A percentile compares a stretch with the other conserved stretches of the same genome.
phyloP scores from a whole-genome alignment of 2,113 vertebrate genomes.

The human (Homo sapiens) region DNA sequence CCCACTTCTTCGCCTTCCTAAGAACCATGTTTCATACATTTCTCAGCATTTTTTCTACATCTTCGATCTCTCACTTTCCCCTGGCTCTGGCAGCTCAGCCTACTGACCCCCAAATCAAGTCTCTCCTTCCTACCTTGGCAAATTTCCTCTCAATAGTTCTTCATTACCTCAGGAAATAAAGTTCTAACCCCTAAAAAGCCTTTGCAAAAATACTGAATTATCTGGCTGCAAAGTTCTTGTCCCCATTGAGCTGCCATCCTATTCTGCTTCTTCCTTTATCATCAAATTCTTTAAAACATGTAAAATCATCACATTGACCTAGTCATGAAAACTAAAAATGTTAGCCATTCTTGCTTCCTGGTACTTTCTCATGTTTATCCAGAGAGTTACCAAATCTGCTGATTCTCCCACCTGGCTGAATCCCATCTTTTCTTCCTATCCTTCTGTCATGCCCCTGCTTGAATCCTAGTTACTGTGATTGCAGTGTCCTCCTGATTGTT shows the following conservation, averaged over 20 bases:
- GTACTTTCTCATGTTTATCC: neutral
- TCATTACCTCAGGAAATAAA: neutral
- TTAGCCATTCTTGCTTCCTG: neutral
- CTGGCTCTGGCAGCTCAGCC: neutral
- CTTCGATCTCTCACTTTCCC: neutral
- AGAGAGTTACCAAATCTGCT: neutral
- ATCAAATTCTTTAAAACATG: neutral
- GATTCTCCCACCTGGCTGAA: neutral
- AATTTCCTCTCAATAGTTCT: neutral
- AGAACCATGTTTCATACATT: neutral
- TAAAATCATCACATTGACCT: neutral
- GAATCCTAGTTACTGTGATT: neutral
- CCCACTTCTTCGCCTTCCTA: neutral
- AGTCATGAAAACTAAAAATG: neutral
- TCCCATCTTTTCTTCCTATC: neutral
- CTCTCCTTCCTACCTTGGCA: neutral
- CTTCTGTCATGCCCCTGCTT: neutral
- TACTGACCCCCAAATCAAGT: rapidly evolving
- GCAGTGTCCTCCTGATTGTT: neutral
- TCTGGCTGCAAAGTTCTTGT: neutral
- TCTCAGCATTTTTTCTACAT: neutral
- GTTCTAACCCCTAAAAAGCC: neutral
- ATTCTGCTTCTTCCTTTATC: neutral
- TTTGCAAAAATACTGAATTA: neutral
- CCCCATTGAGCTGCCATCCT: neutral